Conservation (phyloP, 1,140 invertebrate genomes). For the Ganaspis sp. region DNA sequence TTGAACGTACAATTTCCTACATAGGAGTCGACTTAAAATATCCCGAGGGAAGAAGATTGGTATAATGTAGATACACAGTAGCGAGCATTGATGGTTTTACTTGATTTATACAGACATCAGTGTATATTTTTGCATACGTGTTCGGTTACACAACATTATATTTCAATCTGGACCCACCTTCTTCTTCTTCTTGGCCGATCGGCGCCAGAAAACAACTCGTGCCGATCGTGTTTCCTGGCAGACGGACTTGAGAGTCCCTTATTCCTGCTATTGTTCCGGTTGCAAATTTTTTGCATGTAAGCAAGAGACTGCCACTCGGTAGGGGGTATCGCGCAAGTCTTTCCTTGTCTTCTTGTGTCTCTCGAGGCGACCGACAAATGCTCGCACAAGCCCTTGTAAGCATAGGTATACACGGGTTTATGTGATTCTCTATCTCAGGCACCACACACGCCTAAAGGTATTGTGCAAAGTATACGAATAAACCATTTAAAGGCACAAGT, state of each 20-base stretch:
- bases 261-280: constrained; percentile 68
- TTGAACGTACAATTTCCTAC: too few species aligned
- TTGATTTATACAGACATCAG: background rate
- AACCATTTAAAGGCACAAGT: background rate
- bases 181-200: constrained; percentile 61
- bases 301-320: constrained; percentile 55
- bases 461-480: constrained; percentile 4
- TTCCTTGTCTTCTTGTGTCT: constrained; percentile 47
- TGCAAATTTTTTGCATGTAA: constrained; percentile 74
- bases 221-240: constrained; percentile 67
- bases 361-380: constrained; percentile 56
- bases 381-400: constrained; percentile 44
- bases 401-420: constrained; percentile 9
- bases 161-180: constrained; percentile 67
- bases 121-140: constrained; percentile 51
- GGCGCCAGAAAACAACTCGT: constrained; percentile 73
- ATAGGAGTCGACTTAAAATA: too few species aligned
- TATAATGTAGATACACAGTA: too few species aligned
- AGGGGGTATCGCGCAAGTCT: constrained; percentile 54
- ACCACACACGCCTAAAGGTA: background rate
- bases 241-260: constrained; percentile 53
- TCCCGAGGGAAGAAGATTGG: too few species aligned
- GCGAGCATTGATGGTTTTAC: background rate
- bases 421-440: constrained; percentile 38
- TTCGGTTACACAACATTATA: constrained; percentile 67